These are phyloP conservation scores for Pavo muticus DNA, from an alignment of 2,113 vertebrate species.

Conservation along the genomic window DNA sequence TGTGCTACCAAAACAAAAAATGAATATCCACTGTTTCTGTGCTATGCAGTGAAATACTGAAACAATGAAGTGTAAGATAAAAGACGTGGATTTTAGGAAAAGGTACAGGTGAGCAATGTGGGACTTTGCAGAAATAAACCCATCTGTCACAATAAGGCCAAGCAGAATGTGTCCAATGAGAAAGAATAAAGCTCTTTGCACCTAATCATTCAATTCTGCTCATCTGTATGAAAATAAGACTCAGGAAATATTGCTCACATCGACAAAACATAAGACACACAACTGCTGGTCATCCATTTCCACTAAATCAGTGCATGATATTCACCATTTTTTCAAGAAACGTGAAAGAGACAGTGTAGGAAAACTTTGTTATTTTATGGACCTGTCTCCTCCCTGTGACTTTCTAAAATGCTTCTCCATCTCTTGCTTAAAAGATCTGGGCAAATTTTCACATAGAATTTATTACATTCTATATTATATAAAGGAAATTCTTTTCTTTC, in stretches of 20 bases:
- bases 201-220: background rate
- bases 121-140: background rate
- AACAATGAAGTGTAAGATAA: background rate
- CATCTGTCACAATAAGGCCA: background rate
- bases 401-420: background rate
- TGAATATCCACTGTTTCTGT: background rate
- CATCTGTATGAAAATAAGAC: constrained; percentile 12
- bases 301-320: background rate
- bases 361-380: constrained; percentile 9
- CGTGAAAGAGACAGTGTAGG: background rate
- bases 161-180: background rate
- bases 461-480: background rate
- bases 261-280: background rate
- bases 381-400: background rate
- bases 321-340: background rate
- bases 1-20: background rate
- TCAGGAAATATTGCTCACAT: background rate
- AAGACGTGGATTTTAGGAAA: background rate
- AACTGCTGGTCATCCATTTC: background rate
- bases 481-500: background rate
- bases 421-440: background rate
- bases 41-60: background rate
- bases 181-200: background rate
- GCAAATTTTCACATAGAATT: background rate
- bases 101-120: background rate